Conservation (phyloP, 2,888 invertebrate genomes). For the Chesias legatella region DNA sequence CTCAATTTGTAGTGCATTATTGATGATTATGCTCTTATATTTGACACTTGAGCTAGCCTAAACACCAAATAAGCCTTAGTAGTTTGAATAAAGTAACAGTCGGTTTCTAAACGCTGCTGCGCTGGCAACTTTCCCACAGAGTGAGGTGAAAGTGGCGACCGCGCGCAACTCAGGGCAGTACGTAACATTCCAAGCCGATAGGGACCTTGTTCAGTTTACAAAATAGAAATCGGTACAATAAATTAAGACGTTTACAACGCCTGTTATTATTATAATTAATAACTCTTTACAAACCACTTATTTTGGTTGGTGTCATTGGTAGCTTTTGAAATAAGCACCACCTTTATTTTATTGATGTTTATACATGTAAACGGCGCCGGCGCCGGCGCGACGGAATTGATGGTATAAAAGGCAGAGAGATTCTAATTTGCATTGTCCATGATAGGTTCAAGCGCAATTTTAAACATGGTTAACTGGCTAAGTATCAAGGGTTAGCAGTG, state of each 20-base stretch:
- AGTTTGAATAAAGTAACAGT: slow-evolving; percentile 51
- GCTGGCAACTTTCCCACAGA: slow-evolving; percentile 69
- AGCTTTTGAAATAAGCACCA: too few species aligned
- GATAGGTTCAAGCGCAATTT: not conserved
- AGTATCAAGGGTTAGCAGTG: slow-evolving; percentile 19
- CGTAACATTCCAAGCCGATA: slow-evolving; percentile 66
- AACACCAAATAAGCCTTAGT: slow-evolving; percentile 25
- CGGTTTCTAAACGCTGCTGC: slow-evolving; percentile 67
- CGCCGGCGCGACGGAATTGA: too few species aligned
- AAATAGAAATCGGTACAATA: slow-evolving; percentile 40
- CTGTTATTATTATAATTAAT: not conserved
- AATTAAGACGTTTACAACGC: slow-evolving; percentile 15
- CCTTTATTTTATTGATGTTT: too few species aligned
- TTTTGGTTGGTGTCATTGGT: too few species aligned
- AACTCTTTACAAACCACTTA: too few species aligned
- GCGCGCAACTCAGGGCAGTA: slow-evolving; percentile 48
- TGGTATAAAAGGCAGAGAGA: too few species aligned
- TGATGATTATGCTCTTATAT: slow-evolving; percentile 6
- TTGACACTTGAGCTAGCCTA: slow-evolving; percentile 4
- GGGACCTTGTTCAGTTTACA: slow-evolving; percentile 49
- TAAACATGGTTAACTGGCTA: slow-evolving; percentile 8
- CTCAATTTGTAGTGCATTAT: slow-evolving; percentile 6
- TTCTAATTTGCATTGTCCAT: too few species aligned
- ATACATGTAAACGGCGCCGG: too few species aligned
- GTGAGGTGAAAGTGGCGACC: slow-evolving; percentile 71